These are phyloP conservation scores for Campoletis raptor DNA, from an alignment of 2,888 invertebrate species.

Conservation along the genomic window DNA sequence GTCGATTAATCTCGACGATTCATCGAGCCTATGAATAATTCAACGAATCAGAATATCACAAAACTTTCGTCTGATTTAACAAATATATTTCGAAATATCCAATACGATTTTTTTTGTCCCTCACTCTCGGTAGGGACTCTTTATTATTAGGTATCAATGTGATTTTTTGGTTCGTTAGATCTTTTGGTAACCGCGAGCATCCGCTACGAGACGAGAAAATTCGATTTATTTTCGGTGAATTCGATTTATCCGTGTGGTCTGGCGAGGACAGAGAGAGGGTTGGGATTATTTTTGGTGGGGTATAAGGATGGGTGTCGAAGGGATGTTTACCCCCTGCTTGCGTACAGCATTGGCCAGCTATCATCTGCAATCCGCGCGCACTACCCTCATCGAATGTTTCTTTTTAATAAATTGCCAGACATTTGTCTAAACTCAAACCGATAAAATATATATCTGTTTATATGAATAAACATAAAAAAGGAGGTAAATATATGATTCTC, in stretches of 20 bases:
- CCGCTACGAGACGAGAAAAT: constrained; percentile 72
- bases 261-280: constrained; percentile 54
- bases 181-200: constrained; percentile 74
- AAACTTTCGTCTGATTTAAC: neutral
- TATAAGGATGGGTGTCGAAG: constrained; percentile 31
- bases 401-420: constrained; percentile 66
- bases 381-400: constrained; percentile 41
- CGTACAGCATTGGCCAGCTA: constrained; percentile 39
- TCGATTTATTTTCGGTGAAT: constrained; percentile 82
- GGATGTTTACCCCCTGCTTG: constrained; percentile 56
- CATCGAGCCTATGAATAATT: neutral
- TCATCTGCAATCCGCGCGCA: constrained; percentile 48
- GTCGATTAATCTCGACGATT: neutral
- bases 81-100: neutral
- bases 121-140: neutral
- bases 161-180: constrained; percentile 82
- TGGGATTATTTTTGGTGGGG: neutral
- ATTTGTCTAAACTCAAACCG: constrained; percentile 47
- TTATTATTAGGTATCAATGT: constrained; percentile 68
- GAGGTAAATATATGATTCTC: constrained; percentile 16
- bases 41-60: neutral
- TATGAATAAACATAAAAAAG: neutral
- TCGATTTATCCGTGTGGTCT: constrained; percentile 79
- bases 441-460: constrained; percentile 11
- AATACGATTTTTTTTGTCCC: neutral